Percentiles rank a stretch among this genome's conserved stretches.
phyloP scores from a whole-genome alignment of 2,113 vertebrate species.

The Accipiter virgatus region DNA sequence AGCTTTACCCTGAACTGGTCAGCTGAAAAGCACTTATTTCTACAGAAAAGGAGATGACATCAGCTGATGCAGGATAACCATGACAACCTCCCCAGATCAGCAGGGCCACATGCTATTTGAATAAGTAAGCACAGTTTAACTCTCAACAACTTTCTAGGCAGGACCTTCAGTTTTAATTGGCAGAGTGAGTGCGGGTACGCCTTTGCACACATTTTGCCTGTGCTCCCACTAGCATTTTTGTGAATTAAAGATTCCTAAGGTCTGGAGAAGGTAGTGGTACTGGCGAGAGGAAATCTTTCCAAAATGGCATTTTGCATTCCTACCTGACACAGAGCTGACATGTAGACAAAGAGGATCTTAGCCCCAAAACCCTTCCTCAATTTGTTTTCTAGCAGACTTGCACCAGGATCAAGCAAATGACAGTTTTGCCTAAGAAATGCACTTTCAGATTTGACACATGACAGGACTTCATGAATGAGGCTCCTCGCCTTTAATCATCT shows the following conservation, averaged over 20 bases:
- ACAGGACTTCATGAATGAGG: background rate
- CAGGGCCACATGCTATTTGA: slow-evolving; percentile 49
- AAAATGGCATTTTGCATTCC: background rate
- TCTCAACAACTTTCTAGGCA: slow-evolving; percentile 19
- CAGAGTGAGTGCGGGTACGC: background rate
- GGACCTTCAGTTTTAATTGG: background rate
- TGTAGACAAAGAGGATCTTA: background rate
- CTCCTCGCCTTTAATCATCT: background rate
- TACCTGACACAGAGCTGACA: background rate
- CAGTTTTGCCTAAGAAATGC: background rate
- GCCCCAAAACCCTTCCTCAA: background rate
- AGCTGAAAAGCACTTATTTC: slow-evolving; percentile 55
- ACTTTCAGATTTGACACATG: background rate
- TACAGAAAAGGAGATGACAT: slow-evolving; percentile 68
- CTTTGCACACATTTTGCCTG: background rate
- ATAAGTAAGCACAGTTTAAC: slow-evolving; percentile 33
- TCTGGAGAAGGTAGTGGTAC: background rate
- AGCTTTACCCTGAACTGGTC: slow-evolving; percentile 59
- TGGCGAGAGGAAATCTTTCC: background rate
- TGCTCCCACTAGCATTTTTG: background rate
- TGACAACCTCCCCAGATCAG: slow-evolving; percentile 60
- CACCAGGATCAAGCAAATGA: background rate
- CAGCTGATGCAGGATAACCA: slow-evolving; percentile 68
- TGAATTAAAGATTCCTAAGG: background rate
- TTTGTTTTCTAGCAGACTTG: background rate